Evolutionary conservation across 2,888 invertebrate genomes (phyloP).

Genomic region (Azorinus chamasolen): DNA sequence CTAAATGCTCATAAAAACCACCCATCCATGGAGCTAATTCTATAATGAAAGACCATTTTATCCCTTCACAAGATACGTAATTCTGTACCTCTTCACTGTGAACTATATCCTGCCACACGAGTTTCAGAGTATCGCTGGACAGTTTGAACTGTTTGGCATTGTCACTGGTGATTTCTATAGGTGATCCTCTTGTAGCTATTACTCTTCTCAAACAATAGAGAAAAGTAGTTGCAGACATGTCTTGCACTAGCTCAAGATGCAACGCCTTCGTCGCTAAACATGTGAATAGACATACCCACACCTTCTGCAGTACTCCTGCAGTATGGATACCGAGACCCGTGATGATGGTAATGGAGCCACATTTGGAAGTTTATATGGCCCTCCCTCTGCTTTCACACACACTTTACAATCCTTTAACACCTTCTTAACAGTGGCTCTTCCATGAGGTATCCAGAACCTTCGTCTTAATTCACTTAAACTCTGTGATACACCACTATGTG

Average conservation of each 20-base stretch:
- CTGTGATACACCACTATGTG: too few species aligned
- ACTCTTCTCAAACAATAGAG: background rate
- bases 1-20: slow-evolving; percentile 5
- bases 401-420: slow-evolving; percentile 4
- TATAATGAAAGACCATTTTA: slow-evolving; percentile 7
- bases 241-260: background rate
- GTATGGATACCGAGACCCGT: too few species aligned
- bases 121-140: background rate
- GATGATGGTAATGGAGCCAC: too few species aligned
- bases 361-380: background rate
- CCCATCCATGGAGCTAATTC: too few species aligned
- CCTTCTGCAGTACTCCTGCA: background rate
- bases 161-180: background rate
- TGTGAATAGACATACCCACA: background rate
- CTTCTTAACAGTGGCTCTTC: slow-evolving; percentile 4
- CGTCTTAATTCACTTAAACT: slow-evolving; percentile 2
- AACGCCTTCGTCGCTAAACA: background rate
- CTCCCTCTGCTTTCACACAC: slow-evolving; percentile 2
- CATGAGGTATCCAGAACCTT: slow-evolving; percentile 9
- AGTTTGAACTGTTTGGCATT: slow-evolving; percentile 5
- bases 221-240: background rate
- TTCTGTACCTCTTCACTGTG: slow-evolving; percentile 3
- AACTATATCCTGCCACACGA: background rate
- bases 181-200: slow-evolving; percentile 1
- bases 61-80: background rate